phyloP scores from a whole-genome alignment of 2,797 vertebrate species.

The Poecilia velifera region DNA sequence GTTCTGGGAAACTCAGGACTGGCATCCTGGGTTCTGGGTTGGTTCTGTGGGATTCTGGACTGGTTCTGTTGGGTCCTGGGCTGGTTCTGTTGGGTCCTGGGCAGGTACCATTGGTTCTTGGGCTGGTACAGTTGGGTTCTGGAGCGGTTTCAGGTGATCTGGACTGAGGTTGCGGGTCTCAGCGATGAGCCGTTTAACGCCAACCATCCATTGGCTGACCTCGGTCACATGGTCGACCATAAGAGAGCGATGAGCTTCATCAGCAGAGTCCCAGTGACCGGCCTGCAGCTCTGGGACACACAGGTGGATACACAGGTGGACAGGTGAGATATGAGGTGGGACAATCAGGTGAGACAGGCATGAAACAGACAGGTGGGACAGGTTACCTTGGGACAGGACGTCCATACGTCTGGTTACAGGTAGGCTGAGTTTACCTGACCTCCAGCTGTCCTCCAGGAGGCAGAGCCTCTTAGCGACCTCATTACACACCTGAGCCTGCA shows the following conservation, averaged over 20 bases:
- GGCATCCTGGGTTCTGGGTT: constrained; percentile 12
- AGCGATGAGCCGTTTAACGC: constrained; percentile 91
- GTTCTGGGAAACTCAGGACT: constrained; percentile 21
- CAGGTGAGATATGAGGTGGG: background rate
- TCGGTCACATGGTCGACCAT: constrained; percentile 95
- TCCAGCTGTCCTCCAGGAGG: constrained; percentile 88
- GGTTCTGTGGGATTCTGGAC: background rate
- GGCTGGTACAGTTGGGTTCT: background rate
- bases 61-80: background rate
- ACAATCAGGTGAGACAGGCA: background rate
- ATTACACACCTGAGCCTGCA: constrained; percentile 89
- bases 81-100: background rate
- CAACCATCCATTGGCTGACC: constrained; percentile 97
- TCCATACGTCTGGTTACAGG: constrained; percentile 89
- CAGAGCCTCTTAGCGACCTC: constrained; percentile 87
- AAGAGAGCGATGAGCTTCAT: constrained; percentile 90
- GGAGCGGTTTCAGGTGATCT: constrained; percentile 24
- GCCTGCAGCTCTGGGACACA: constrained; percentile 81
- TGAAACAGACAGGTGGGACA: background rate
- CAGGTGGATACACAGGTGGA: background rate
- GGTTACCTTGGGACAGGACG: constrained; percentile 83
- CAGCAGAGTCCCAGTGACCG: constrained; percentile 85
- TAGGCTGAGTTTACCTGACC: constrained; percentile 83
- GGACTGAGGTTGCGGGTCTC: constrained; percentile 83
- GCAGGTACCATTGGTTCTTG: background rate